A percentile compares a stretch with the other conserved stretches of the same genome.
Evolutionary conservation across 2,113 vertebrate species (phyloP).

Genomic region (Gallinago jamesoni): DNA sequence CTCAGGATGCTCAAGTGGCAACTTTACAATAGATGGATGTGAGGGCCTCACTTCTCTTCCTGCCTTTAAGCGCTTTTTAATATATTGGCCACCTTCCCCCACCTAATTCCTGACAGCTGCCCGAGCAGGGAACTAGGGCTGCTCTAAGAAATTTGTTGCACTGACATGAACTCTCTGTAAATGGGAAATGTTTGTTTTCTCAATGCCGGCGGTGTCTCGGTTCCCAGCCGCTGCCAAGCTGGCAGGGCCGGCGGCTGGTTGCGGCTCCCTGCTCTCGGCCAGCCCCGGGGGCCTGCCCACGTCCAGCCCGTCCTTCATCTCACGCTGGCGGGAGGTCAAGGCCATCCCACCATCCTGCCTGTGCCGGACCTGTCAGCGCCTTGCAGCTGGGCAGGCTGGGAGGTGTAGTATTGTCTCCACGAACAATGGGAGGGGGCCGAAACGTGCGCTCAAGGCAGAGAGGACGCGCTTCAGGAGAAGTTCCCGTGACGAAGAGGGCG

Average conservation of each 20-base stretch:
- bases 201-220: not conserved
- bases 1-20: conserved; percentile 70
- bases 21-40: conserved; percentile 72
- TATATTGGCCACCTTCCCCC: conserved; percentile 62
- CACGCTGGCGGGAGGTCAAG: not conserved
- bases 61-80: conserved; percentile 54
- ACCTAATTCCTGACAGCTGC: conserved; percentile 66
- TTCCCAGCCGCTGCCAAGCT: not conserved
- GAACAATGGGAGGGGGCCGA: conserved; percentile 11
- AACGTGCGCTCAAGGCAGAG: not conserved
- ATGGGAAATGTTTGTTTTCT: conserved; percentile 29
- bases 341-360: not conserved
- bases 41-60: conserved; percentile 64
- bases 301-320: not conserved
- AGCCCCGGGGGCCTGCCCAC: not conserved
- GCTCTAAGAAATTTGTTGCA: not conserved
- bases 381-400: not conserved
- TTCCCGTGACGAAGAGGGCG: not conserved
- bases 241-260: not conserved
- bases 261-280: not conserved
- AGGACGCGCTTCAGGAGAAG: not conserved
- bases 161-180: conserved; percentile 20
- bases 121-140: conserved; percentile 31
- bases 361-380: not conserved
- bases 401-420: not conserved